These are phyloP conservation scores for Moxostoma hubbsi DNA, from an alignment of 2,797 vertebrate genomes.

Conservation along the genomic window DNA sequence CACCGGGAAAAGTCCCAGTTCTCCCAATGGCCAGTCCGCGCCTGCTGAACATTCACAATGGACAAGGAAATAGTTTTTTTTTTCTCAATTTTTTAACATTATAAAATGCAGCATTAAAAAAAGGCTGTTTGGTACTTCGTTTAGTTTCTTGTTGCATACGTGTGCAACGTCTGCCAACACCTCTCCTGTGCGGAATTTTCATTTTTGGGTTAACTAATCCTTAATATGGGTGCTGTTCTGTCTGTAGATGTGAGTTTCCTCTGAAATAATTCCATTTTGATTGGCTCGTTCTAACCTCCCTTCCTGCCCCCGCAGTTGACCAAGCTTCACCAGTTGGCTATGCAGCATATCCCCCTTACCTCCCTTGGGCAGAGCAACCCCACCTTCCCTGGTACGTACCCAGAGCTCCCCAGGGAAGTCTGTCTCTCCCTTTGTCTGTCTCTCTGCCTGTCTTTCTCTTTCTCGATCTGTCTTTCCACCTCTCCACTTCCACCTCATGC, in stretches of 20 bases:
- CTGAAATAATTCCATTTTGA: constrained; percentile 94
- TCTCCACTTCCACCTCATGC: constrained; percentile 65
- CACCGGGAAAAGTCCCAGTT: too few relatives aligned
- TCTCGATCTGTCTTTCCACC: constrained; percentile 67
- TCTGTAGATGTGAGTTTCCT: constrained; percentile 87
- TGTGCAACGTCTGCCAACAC: too few relatives aligned
- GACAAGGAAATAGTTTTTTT: too few relatives aligned
- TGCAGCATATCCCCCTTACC: constrained; percentile 98
- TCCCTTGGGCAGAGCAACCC: constrained; percentile 99
- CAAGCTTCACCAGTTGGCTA: constrained; percentile 99
- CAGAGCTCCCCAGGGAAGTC: constrained; percentile 90
- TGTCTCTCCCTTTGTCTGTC: constrained; percentile 81
- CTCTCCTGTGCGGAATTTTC: too few relatives aligned
- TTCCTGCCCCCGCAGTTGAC: constrained; percentile 98
- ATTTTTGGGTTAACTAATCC: too few relatives aligned
- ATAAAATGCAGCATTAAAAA: too few relatives aligned
- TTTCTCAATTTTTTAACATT: too few relatives aligned
- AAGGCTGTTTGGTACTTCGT: too few relatives aligned
- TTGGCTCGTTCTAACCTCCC: constrained; percentile 98
- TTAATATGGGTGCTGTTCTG: constrained; percentile 76
- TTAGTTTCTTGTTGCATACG: too few relatives aligned
- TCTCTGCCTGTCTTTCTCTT: constrained; percentile 46
- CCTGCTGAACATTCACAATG: too few relatives aligned
- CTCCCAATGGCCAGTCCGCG: too few relatives aligned
- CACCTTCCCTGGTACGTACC: constrained; percentile 99